A percentile compares a stretch with the other conserved stretches of the same genome.
These are phyloP conservation scores for Polypterus senegalus DNA, from an alignment of 2,113 vertebrate species.

Conservation along the genomic window DNA sequence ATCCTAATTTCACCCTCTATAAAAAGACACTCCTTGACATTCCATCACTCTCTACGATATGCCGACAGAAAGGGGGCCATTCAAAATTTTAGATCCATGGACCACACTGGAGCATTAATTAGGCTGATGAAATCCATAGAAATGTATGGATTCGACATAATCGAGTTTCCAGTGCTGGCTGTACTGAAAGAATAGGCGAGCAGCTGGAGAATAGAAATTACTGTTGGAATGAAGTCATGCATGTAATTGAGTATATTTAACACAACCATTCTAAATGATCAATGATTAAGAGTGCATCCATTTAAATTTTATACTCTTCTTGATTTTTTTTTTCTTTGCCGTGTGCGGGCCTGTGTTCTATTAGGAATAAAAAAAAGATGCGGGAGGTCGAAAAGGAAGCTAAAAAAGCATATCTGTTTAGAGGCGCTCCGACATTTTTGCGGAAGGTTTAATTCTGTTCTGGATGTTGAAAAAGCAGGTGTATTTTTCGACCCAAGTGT, in stretches of 20 bases:
- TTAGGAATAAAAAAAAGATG: no score
- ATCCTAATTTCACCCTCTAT: conserved; percentile 45
- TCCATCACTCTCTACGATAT: conserved; percentile 68
- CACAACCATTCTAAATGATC: conserved; percentile 65
- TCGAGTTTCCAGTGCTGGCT: conserved; percentile 57
- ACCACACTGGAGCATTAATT: conserved; percentile 72
- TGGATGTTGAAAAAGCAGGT: no score
- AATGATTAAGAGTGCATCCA: conserved; percentile 63
- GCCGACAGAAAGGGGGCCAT: conserved; percentile 45
- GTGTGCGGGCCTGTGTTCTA: no score
- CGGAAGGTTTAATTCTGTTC: no score
- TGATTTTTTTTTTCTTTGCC: neutral
- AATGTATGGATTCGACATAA: conserved; percentile 66
- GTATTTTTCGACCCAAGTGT: no score
- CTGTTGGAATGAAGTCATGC: conserved; percentile 59
- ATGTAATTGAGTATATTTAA: conserved; percentile 70
- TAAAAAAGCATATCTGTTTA: no score
- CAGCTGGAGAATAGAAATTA: conserved; percentile 59
- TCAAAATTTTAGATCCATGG: conserved; percentile 40
- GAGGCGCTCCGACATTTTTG: no score
- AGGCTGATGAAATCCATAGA: conserved; percentile 67
- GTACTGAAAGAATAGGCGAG: conserved; percentile 54
- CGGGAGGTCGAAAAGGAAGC: no score
- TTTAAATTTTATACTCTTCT: conserved; percentile 44
- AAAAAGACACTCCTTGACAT: conserved; percentile 66